Evolutionary conservation across 2,797 vertebrate species (phyloP).

Genomic region (Protosalanx chinensis): DNA sequence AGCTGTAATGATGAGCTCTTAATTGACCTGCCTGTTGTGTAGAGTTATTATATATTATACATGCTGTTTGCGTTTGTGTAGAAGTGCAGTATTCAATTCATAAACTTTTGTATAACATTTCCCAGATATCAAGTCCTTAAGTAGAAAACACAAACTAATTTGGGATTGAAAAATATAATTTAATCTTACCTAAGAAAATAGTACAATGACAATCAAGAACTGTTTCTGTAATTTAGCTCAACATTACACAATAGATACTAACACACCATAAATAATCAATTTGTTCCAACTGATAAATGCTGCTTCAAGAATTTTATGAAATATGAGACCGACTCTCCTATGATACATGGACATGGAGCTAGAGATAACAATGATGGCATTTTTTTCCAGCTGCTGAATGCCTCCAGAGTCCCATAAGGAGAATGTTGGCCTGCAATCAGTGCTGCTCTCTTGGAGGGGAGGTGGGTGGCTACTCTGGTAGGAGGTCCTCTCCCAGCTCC

Average conservation of each 20-base stretch:
- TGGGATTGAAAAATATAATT: background rate
- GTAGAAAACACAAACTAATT: background rate
- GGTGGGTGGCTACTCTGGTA: conserved; percentile 78
- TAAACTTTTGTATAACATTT: no score
- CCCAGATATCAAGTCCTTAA: background rate
- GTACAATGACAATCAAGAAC: background rate
- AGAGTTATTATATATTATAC: no score
- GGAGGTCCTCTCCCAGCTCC: conserved; percentile 91
- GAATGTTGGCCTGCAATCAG: background rate
- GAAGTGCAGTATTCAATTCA: background rate
- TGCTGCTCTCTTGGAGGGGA: background rate
- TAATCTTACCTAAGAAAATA: background rate
- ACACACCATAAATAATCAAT: conserved; percentile 15
- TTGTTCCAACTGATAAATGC: background rate
- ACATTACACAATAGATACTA: background rate
- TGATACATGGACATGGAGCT: background rate
- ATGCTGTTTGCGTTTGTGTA: background rate
- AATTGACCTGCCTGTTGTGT: no score
- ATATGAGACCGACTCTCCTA: background rate
- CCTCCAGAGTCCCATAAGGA: background rate
- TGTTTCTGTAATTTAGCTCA: background rate
- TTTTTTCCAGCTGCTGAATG: conserved; percentile 22
- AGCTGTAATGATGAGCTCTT: no score
- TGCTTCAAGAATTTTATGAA: background rate
- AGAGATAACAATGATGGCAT: conserved; percentile 16